Evolutionary conservation across 2,113 vertebrate species (phyloP), one percentile per base, ranked within the genome.

Genomic region (Piprites chloris): DNA sequence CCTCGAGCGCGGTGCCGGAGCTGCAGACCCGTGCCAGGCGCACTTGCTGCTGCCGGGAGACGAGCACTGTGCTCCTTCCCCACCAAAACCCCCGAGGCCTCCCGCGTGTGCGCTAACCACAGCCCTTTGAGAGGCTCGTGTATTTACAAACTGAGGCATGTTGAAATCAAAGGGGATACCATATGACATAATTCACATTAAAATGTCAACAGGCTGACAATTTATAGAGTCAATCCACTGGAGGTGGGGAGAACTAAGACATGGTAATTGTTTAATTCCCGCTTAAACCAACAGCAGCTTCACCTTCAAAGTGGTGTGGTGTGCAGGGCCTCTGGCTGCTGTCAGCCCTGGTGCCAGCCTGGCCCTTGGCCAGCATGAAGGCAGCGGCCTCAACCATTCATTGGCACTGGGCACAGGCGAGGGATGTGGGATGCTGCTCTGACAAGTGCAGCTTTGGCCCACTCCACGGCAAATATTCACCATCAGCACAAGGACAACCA

Each of bases 61-160:
- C 8, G 33, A 74, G 85, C 12, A 35, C 67, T 23, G 92, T 0
- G 82, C 82, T 79, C 94, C 89, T 97, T 98, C 98, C 98, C 98
- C 98, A 98, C 98, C 98, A 98, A 98, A 99, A 98, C 92, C 98
- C 99, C 99, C 59, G 98, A 98, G 99, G 99, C 99, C 96, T 98
- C 98, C 97, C 63, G 98, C 97, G 98, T 98, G 99, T 98, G 98
- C 86, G 98, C 98, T 98, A 99, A 99, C 99, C 99, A 98, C 99
- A 99, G 98, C 98, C 98, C 98, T 99, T 99, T 99, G 98, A 99
- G 98, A 98, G 98, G 98, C 98, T 98, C 98, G 96, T 99, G 99
- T 99, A 99, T 99, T 99, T 99, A 99, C 99, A 99, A 99, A 99
- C 98, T 88, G 98, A 99, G 99, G 98, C 99, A 99, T 99, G 99